A percentile compares a stretch with the other conserved stretches of the same genome.
These are phyloP conservation scores for Polypterus bichir DNA, from an alignment of 2,113 vertebrate species.

Conservation along the genomic window DNA sequence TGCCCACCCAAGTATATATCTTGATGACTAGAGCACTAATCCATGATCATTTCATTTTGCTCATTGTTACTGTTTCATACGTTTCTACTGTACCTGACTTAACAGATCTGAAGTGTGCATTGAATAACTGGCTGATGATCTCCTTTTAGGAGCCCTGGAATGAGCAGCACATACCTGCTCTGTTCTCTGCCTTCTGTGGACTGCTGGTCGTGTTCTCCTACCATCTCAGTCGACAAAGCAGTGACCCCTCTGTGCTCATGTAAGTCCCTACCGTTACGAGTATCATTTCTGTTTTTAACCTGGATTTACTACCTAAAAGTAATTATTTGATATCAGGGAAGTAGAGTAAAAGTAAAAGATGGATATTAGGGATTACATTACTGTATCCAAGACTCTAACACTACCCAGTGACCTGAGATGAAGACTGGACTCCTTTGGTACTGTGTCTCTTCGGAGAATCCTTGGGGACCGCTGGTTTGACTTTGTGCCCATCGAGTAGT, in stretches of 20 bases:
- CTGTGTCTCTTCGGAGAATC: too few relatives aligned
- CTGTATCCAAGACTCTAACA: background rate
- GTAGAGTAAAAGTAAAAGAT: background rate
- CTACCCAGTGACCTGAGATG: too few relatives aligned
- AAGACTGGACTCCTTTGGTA: too few relatives aligned
- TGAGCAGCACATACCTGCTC: constrained; percentile 78
- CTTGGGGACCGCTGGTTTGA: too few relatives aligned
- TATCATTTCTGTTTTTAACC: background rate
- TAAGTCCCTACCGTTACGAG: constrained; percentile 41
- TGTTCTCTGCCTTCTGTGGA: constrained; percentile 92
- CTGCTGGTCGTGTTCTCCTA: constrained; percentile 84
- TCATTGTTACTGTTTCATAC: too few relatives aligned
- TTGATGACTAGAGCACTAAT: too few relatives aligned
- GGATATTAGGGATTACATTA: background rate
- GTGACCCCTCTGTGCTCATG: constrained; percentile 79
- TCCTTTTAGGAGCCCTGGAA: constrained; percentile 80
- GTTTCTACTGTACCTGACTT: too few relatives aligned
- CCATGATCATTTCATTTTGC: too few relatives aligned
- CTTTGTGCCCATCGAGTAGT: too few relatives aligned
- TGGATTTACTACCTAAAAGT: background rate
- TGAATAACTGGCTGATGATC: background rate
- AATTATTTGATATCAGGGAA: background rate
- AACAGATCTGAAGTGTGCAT: too few relatives aligned
- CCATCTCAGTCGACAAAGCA: constrained; percentile 94
- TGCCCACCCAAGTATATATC: too few relatives aligned